phyloP scores from a whole-genome alignment of 1,140 invertebrate species.

The Drosophila obscura region DNA sequence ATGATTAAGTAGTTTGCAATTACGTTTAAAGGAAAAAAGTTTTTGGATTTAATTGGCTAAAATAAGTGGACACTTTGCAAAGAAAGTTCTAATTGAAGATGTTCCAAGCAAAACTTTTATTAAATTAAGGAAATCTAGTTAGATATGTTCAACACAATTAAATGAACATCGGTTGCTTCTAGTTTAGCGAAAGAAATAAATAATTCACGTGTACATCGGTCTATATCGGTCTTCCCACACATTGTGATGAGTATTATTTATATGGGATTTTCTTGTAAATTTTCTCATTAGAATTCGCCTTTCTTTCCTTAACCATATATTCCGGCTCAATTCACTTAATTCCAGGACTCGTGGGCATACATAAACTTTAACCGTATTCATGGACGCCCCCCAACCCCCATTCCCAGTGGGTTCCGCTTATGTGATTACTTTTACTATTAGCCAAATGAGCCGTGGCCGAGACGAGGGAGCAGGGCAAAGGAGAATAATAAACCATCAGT shows the following conservation, averaged over 20 bases:
- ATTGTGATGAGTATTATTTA: too few relatives aligned
- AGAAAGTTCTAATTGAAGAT: neutral
- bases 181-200: too few relatives aligned
- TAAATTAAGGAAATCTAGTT: too few relatives aligned
- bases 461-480: slow-evolving; percentile 35
- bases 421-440: slow-evolving; percentile 61
- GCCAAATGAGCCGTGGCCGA: slow-evolving; percentile 34
- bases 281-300: neutral
- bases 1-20: slow-evolving; percentile 61
- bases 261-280: too few relatives aligned
- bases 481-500: slow-evolving; percentile 73
- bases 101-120: too few relatives aligned
- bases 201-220: too few relatives aligned
- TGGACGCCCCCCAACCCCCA: neutral
- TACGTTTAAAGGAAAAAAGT: slow-evolving; percentile 19
- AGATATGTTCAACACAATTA: too few relatives aligned
- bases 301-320: neutral
- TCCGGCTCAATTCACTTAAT: slow-evolving; percentile 34
- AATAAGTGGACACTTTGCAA: neutral
- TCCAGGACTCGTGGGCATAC: neutral
- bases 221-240: too few relatives aligned
- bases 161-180: too few relatives aligned
- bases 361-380: neutral
- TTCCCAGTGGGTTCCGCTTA: slow-evolving; percentile 21
- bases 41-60: slow-evolving; percentile 8